phyloP scores from a whole-genome alignment of 2,888 invertebrate species.

The Mycogona germanica region DNA sequence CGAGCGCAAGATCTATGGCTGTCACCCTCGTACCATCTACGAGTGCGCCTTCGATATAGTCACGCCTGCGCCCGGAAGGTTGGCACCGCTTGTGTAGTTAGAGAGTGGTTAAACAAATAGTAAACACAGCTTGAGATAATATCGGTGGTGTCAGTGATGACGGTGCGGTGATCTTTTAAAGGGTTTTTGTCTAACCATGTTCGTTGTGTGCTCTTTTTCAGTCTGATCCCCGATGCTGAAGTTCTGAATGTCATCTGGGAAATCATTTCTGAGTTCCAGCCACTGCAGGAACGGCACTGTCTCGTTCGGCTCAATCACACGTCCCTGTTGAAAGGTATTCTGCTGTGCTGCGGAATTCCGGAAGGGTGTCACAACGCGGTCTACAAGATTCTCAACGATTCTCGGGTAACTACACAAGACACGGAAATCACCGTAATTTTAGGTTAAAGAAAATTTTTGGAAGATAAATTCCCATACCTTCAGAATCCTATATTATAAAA shows the following conservation, averaged over 20 bases:
- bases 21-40: slow-evolving; percentile 76
- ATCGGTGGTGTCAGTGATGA: too few relatives aligned
- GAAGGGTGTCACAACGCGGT: slow-evolving; percentile 37
- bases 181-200: not conserved
- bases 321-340: slow-evolving; percentile 55
- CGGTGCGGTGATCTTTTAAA: too few relatives aligned
- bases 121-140: not conserved
- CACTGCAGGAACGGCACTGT: slow-evolving; percentile 49
- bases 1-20: slow-evolving; percentile 53
- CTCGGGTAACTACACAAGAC: slow-evolving; percentile 27
- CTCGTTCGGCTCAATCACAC: slow-evolving; percentile 66
- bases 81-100: slow-evolving; percentile 13
- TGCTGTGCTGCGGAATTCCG: slow-evolving; percentile 67
- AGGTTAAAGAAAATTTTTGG: too few relatives aligned
- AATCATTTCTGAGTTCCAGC: slow-evolving; percentile 54
- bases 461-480: too few relatives aligned
- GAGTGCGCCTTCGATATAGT: slow-evolving; percentile 93
- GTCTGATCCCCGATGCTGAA: slow-evolving; percentile 73
- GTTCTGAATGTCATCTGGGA: slow-evolving; percentile 63
- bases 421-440: too few relatives aligned
- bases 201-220: slow-evolving; percentile 25
- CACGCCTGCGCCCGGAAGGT: slow-evolving; percentile 44
- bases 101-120: not conserved
- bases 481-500: too few relatives aligned
- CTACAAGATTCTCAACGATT: slow-evolving; percentile 29